phyloP scores from a whole-genome alignment of 2,888 invertebrate species.

The Epinotia ramella region DNA sequence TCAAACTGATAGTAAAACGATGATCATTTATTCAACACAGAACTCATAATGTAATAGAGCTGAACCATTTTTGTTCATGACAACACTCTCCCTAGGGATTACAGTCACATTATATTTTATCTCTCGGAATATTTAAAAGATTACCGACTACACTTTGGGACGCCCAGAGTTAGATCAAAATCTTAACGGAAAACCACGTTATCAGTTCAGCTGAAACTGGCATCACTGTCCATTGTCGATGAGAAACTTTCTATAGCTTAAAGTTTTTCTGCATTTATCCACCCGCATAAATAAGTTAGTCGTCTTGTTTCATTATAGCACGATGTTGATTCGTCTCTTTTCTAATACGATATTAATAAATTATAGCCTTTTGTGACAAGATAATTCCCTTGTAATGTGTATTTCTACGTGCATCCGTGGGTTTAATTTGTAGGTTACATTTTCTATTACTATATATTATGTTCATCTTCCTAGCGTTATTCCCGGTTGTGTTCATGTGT shows the following conservation, averaged over 20 bases:
- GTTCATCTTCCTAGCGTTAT: too few species aligned
- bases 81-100: slow-evolving; percentile 19
- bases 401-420: background rate
- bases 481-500: background rate
- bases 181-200: slow-evolving; percentile 32
- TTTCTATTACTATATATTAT: too few species aligned
- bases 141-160: slow-evolving; percentile 30
- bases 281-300: slow-evolving; percentile 21
- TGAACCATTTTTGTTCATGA: slow-evolving; percentile 6
- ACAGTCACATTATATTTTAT: slow-evolving; percentile 34
- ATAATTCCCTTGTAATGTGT: slow-evolving; percentile 15
- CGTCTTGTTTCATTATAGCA: slow-evolving; percentile 13
- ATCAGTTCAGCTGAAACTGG: background rate
- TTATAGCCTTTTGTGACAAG: slow-evolving; percentile 27
- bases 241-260: background rate
- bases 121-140: slow-evolving; percentile 34
- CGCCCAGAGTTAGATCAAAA: slow-evolving; percentile 39
- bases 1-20: background rate
- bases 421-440: background rate
- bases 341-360: slow-evolving; percentile 23
- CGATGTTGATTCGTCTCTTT: slow-evolving; percentile 31
- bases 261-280: background rate
- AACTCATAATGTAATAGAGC: background rate
- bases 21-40: slow-evolving; percentile 9
- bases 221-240: background rate